These are phyloP conservation scores for Dasysyrphus tricinctus DNA, from an alignment of 2,888 invertebrate genomes.

Conservation along the genomic window DNA sequence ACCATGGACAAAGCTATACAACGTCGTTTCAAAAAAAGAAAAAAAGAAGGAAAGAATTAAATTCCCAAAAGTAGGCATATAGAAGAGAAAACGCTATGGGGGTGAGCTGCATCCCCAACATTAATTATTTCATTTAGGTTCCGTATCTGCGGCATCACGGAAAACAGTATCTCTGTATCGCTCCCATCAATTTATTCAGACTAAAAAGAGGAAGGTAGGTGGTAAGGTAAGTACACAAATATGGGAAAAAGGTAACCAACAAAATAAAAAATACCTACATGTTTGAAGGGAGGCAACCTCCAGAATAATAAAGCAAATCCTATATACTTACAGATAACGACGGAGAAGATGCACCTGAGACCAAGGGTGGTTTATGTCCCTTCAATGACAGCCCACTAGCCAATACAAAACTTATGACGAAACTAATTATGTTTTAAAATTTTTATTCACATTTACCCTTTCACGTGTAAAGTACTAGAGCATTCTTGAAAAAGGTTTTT, in stretches of 20 bases:
- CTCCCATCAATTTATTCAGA: conserved; percentile 38
- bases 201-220: conserved; percentile 22
- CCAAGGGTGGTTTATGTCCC: background rate
- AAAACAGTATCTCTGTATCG: conserved; percentile 58
- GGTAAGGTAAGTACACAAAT: conserved; percentile 20
- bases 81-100: conserved; percentile 28
- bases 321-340: conserved; percentile 32
- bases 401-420: conserved; percentile 23
- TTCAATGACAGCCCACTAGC: conserved; percentile 1
- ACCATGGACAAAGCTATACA: conserved; percentile 38
- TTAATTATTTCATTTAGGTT: conserved; percentile 75
- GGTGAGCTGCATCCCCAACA: conserved; percentile 59
- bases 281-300: conserved; percentile 16
- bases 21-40: conserved; percentile 11
- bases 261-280: conserved; percentile 61
- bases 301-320: conserved; percentile 30
- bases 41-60: conserved; percentile 44
- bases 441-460: background rate
- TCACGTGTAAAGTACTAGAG: too few species aligned
- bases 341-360: conserved; percentile 22
- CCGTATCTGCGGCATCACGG: conserved; percentile 58
- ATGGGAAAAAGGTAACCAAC: conserved; percentile 69
- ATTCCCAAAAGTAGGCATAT: conserved; percentile 68
- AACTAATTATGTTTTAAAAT: background rate
- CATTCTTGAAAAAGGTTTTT: too few species aligned